Conservation (phyloP, 1,140 invertebrate genomes). For the Marisa cornuarietis region DNA sequence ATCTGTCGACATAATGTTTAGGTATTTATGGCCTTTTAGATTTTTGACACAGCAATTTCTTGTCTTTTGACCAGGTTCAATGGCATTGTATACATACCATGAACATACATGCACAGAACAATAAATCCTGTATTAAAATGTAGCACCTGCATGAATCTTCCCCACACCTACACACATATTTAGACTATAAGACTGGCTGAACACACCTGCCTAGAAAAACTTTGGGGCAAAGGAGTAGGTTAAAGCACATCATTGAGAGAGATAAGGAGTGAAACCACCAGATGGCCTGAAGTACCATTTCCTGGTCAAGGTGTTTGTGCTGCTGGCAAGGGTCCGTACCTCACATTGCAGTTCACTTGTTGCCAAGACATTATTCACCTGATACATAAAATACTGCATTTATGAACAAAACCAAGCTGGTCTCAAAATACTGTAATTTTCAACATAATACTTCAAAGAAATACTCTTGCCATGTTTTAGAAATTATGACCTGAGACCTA, state of each 20-base stretch:
- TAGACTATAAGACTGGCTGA: too few relatives aligned
- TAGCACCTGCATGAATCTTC: too few relatives aligned
- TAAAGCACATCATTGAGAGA: too few relatives aligned
- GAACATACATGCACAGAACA: neutral
- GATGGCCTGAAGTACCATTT: conserved; percentile 12
- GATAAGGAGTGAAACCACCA: neutral
- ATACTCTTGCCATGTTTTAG: neutral
- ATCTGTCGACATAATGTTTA: too few relatives aligned
- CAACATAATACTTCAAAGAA: neutral
- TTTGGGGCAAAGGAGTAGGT: too few relatives aligned
- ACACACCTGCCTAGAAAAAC: too few relatives aligned
- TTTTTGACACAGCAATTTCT: too few relatives aligned
- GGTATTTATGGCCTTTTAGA: too few relatives aligned
- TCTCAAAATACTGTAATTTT: neutral
- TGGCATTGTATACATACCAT: neutral
- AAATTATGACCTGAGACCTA: too few relatives aligned
- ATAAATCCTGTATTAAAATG: neutral
- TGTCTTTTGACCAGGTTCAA: too few relatives aligned
- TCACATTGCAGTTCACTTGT: neutral
- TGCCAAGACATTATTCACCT: conserved; percentile 2
- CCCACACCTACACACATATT: too few relatives aligned
- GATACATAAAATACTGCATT: neutral
- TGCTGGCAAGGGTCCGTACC: neutral
- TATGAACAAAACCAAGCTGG: neutral
- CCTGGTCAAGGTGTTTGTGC: neutral